Evolutionary conservation across 64 coral and sea anemone species (phyloP).

Genomic region (Montipora capricornis): DNA sequence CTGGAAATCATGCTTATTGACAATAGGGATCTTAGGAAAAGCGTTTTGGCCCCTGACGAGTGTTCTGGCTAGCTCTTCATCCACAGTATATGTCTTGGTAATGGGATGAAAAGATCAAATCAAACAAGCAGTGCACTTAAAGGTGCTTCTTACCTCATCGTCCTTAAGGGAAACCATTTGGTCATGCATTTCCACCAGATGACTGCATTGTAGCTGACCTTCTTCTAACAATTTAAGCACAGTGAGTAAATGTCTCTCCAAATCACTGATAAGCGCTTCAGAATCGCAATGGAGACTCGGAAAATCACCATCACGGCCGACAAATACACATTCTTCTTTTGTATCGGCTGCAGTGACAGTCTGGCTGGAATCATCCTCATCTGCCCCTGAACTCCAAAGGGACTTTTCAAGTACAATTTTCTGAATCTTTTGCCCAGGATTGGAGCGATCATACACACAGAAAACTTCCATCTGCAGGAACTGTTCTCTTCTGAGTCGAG

Average conservation of each 20-base stretch:
- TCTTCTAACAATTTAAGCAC: constrained; percentile 37
- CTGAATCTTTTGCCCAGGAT: constrained; percentile 56
- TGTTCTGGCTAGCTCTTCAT: too few species aligned
- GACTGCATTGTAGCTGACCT: constrained; percentile 13
- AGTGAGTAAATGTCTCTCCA: constrained; percentile 16
- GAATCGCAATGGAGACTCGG: constrained; percentile 51
- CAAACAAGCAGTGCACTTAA: not conserved
- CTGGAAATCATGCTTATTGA: too few species aligned
- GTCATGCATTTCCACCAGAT: constrained; percentile 43
- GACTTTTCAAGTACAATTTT: not conserved
- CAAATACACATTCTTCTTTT: not conserved
- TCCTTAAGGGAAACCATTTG: constrained; percentile 29
- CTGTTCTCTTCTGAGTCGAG: constrained; percentile 68
- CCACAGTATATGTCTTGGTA: too few species aligned
- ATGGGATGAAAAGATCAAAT: not conserved
- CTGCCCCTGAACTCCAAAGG: not conserved
- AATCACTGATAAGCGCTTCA: constrained; percentile 58
- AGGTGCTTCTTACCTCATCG: not conserved
- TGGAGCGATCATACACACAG: constrained; percentile 46
- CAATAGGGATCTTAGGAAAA: too few species aligned
- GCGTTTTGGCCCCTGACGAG: too few species aligned
- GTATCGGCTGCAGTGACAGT: not conserved
- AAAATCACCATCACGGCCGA: constrained; percentile 22
- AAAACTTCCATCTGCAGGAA: constrained; percentile 68
- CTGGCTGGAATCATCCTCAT: not conserved